Evolutionary conservation across 2,888 invertebrate genomes (phyloP).

Genomic region (Encarsia formosa): DNA sequence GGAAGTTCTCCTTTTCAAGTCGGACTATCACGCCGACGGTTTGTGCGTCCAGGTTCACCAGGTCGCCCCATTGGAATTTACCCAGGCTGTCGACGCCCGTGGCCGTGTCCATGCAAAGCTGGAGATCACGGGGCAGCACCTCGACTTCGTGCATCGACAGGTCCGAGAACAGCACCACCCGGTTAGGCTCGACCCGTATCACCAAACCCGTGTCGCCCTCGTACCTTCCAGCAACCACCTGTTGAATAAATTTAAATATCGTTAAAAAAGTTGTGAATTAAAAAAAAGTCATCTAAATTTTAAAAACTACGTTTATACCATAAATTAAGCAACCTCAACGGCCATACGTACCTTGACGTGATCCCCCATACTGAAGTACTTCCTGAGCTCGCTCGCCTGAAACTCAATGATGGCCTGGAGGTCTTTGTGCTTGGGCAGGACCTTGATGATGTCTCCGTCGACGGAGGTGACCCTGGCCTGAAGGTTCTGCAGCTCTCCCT

Average conservation of each 20-base stretch:
- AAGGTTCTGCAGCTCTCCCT: conserved; percentile 94
- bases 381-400: conserved; percentile 86
- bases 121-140: conserved; percentile 87
- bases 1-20: conserved; percentile 94
- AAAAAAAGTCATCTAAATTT: not conserved
- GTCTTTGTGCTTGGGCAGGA: conserved; percentile 97
- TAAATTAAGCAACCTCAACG: not conserved
- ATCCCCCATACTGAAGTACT: conserved; percentile 95
- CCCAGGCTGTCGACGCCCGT: conserved; percentile 98
- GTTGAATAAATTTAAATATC: not conserved
- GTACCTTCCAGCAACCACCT: conserved; percentile 72
- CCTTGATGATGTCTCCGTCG: conserved; percentile 93
- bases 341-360: conserved; percentile 75
- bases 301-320: not conserved
- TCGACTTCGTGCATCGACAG: conserved; percentile 97
- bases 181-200: conserved; percentile 87
- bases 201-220: conserved; percentile 97
- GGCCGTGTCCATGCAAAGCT: conserved; percentile 96
- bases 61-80: conserved; percentile 98
- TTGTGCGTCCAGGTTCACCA: conserved; percentile 91
- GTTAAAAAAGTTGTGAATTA: not conserved
- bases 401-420: conserved; percentile 84
- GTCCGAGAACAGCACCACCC: conserved; percentile 93
- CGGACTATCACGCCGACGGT: conserved; percentile 98
- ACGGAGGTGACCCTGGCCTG: conserved; percentile 94